phyloP scores from a whole-genome alignment of 2,797 vertebrate genomes.

The Pangasius sanitwongsei region DNA sequence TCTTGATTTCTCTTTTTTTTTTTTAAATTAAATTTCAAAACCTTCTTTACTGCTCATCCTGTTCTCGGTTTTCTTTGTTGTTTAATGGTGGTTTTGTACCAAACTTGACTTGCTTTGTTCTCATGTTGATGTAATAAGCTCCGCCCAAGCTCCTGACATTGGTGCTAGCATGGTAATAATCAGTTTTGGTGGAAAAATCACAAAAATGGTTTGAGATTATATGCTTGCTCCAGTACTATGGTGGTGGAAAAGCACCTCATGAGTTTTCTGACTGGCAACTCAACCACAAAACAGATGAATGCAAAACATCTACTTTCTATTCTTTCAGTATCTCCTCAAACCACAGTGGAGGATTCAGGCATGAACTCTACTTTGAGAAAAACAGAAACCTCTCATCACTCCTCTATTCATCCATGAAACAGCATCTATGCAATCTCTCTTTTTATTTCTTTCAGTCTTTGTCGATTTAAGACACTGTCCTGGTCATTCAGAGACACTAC shows the following conservation, averaged over 20 bases:
- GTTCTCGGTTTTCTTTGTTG: background rate
- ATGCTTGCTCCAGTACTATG: background rate
- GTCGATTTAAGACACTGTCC: background rate
- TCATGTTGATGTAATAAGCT: background rate
- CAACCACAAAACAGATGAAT: background rate
- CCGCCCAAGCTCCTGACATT: background rate
- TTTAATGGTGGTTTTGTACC: background rate
- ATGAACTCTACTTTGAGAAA: background rate
- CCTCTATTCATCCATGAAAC: constrained; percentile 7
- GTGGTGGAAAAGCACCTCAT: background rate
- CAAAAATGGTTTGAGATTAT: background rate
- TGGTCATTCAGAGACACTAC: background rate
- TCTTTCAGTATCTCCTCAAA: background rate
- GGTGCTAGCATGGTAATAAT: background rate
- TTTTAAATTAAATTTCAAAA: background rate
- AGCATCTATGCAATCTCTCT: background rate
- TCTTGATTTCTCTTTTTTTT: background rate
- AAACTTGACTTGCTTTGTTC: background rate
- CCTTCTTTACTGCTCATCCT: background rate
- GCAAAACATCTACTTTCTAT: constrained; percentile 1
- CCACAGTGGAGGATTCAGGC: background rate
- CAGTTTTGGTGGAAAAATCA: background rate
- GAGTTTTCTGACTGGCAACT: background rate
- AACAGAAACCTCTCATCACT: constrained; percentile 1
- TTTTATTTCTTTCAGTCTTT: background rate